Evolutionary conservation across 2,888 invertebrate genomes (phyloP).

Genomic region (Tetheella fluctuosa): DNA sequence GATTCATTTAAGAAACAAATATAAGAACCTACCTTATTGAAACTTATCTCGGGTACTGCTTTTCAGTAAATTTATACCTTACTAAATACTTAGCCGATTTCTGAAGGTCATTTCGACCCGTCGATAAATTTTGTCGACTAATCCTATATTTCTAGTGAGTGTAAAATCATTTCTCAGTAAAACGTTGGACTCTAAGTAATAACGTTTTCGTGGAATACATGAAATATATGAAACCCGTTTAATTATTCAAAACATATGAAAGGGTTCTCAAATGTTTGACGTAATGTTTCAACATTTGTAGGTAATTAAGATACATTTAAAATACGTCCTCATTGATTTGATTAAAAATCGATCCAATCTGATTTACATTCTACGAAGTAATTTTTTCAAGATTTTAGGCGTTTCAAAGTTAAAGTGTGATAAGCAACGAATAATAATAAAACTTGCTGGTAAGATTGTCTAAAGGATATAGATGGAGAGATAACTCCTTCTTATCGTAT

Average conservation of each 20-base stretch:
- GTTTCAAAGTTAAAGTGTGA: neutral
- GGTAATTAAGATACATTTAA: neutral
- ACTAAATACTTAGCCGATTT: neutral
- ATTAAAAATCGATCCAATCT: neutral
- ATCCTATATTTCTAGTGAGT: neutral
- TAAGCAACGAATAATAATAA: too few species aligned
- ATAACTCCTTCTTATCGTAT: too few species aligned
- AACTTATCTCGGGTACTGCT: too few species aligned
- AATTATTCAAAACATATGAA: neutral
- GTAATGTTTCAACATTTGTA: neutral
- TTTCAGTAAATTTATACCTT: too few species aligned
- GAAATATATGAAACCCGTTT: neutral
- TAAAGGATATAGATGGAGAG: too few species aligned
- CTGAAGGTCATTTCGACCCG: neutral
- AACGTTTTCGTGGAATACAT: constrained; percentile 2
- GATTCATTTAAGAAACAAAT: neutral
- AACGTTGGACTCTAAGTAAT: constrained; percentile 1
- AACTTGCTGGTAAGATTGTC: neutral
- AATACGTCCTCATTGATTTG: neutral
- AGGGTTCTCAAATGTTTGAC: neutral
- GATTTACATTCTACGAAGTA: neutral
- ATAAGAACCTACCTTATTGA: too few species aligned
- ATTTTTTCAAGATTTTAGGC: too few species aligned
- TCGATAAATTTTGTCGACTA: constrained; percentile 1
- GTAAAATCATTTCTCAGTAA: neutral